These are phyloP conservation scores for Ophion costatus DNA, from an alignment of 2,888 invertebrate species.

Conservation along the genomic window DNA sequence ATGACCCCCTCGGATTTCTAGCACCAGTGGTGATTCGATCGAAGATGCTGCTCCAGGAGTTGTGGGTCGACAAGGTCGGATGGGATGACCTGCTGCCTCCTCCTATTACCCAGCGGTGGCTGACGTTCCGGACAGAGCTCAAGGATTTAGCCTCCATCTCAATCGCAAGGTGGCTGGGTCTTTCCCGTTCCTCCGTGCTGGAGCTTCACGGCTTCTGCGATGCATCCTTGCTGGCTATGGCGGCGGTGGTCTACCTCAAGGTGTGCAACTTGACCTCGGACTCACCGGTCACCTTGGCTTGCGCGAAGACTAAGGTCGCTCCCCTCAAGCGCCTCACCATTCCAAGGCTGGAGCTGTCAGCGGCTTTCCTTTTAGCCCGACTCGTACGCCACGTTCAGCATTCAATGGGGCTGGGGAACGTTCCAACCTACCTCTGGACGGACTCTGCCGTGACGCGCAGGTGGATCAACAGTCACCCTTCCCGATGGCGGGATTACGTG, in stretches of 20 bases:
- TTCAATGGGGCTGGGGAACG: neutral
- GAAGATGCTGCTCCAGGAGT: conserved; percentile 60
- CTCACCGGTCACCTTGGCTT: conserved; percentile 25
- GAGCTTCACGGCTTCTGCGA: conserved; percentile 63
- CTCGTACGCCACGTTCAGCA: neutral
- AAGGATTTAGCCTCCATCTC: conserved; percentile 6
- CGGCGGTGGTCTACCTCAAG: conserved; percentile 49
- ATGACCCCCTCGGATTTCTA: conserved; percentile 62
- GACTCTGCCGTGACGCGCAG: conserved; percentile 56
- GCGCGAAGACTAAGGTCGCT: conserved; percentile 47
- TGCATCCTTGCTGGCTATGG: conserved; percentile 59
- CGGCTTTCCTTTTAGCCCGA: conserved; percentile 28
- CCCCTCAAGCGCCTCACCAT: conserved; percentile 53
- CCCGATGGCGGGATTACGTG: conserved; percentile 66
- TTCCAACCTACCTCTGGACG: conserved; percentile 48
- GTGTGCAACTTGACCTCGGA: conserved; percentile 2
- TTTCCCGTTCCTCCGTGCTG: neutral
- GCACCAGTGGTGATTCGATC: conserved; percentile 60
- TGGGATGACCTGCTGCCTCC: conserved; percentile 59
- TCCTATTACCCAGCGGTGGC: conserved; percentile 21
- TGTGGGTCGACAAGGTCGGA: conserved; percentile 58
- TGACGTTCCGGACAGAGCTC: conserved; percentile 38
- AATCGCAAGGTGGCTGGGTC: conserved; percentile 42
- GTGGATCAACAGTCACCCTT: conserved; percentile 67
- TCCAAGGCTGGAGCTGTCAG: conserved; percentile 44